Percentiles rank a stretch among this genome's conserved stretches.
phyloP scores from a whole-genome alignment of 2,113 vertebrate species.

The Shinisaurus crocodilurus region DNA sequence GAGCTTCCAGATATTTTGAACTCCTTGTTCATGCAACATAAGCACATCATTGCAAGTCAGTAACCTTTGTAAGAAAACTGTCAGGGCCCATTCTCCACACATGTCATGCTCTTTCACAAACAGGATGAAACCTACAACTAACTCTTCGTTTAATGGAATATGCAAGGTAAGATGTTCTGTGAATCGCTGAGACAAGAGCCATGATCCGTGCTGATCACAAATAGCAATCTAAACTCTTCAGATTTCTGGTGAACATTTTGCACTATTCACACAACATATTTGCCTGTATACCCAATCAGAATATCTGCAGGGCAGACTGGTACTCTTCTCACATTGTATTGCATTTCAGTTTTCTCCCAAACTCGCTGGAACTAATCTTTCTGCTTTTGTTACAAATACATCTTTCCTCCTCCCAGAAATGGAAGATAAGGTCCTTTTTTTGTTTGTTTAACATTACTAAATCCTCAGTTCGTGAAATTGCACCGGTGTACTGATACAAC shows the following conservation, averaged over 20 bases:
- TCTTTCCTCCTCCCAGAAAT: not conserved
- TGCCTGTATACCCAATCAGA: not conserved
- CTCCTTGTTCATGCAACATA: constrained; percentile 1
- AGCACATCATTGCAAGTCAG: not conserved
- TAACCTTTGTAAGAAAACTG: not conserved
- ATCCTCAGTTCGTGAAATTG: not conserved
- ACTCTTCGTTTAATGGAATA: not conserved
- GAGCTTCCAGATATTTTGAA: not conserved
- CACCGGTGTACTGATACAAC: not conserved
- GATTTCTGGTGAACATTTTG: not conserved
- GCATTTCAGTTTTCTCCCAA: not conserved
- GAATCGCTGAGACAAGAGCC: not conserved
- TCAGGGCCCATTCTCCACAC: not conserved
- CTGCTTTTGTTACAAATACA: constrained; percentile 39
- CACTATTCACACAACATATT: not conserved
- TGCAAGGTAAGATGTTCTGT: not conserved
- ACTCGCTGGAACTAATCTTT: not conserved
- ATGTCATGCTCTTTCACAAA: not conserved
- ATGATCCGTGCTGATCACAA: not conserved
- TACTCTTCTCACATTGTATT: not conserved
- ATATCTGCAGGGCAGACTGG: not conserved
- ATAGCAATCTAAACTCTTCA: not conserved
- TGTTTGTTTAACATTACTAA: not conserved
- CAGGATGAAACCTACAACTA: constrained; percentile 11
- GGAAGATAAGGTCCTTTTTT: not conserved